These are phyloP conservation scores for Alsophila aescularia DNA, from an alignment of 2,888 invertebrate genomes.

Conservation along the genomic window DNA sequence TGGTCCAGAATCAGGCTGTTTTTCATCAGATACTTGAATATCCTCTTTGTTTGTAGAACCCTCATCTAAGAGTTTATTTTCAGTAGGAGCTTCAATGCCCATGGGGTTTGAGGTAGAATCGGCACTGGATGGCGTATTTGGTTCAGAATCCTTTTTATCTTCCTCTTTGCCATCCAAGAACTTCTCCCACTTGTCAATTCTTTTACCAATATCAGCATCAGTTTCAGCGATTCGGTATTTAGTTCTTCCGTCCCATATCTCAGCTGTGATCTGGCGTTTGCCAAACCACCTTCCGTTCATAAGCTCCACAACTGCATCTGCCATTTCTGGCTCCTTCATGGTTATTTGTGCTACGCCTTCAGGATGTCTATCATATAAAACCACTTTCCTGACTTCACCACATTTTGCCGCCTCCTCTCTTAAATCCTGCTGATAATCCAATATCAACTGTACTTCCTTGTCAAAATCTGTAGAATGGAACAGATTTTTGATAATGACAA, in stretches of 20 bases:
- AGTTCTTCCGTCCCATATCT: constrained; percentile 97
- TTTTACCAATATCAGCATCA: constrained; percentile 91
- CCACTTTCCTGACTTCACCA: constrained; percentile 96
- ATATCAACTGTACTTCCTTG: constrained; percentile 92
- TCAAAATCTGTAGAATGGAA: constrained; percentile 96
- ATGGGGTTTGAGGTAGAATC: neutral
- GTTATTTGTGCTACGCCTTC: constrained; percentile 97
- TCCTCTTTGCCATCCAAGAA: constrained; percentile 88
- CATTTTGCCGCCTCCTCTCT: constrained; percentile 95
- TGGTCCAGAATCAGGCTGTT: too few species aligned
- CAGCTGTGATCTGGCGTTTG: constrained; percentile 92
- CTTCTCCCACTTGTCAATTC: constrained; percentile 94
- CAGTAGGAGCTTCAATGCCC: neutral
- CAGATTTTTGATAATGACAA: constrained; percentile 96
- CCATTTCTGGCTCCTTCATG: constrained; percentile 95
- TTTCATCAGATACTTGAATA: neutral
- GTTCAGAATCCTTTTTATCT: constrained; percentile 25
- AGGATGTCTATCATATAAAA: constrained; percentile 95
- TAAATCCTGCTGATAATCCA: constrained; percentile 96
- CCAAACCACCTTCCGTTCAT: constrained; percentile 97
- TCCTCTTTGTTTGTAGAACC: neutral
- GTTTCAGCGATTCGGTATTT: constrained; percentile 97
- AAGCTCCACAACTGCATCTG: constrained; percentile 94
- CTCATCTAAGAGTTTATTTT: constrained; percentile 11
- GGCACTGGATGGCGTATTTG: neutral